Evolutionary conservation across 2,797 vertebrate species (phyloP).

Genomic region (Argya squamiceps): DNA sequence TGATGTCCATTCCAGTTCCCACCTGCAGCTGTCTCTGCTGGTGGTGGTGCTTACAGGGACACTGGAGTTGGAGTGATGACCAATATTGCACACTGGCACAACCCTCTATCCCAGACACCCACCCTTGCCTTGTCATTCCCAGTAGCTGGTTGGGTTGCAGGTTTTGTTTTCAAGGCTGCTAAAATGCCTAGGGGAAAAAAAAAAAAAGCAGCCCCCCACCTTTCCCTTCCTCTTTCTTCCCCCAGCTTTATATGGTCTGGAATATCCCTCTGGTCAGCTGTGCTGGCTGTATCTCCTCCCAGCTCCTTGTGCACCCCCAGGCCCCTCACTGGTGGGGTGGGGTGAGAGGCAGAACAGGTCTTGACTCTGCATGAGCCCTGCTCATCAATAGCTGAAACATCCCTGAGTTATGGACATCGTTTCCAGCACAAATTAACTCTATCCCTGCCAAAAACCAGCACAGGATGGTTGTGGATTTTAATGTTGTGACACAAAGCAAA

Average conservation of each 20-base stretch:
- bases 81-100: background rate
- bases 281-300: background rate
- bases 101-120: background rate
- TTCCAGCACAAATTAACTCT: background rate
- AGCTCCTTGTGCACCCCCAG: background rate
- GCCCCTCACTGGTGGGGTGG: background rate
- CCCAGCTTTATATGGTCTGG: background rate
- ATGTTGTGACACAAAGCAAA: background rate
- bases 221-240: background rate
- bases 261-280: background rate
- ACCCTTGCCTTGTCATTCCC: background rate
- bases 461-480: background rate
- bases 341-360: background rate
- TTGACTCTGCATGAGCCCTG: background rate
- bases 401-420: fast-evolving
- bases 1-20: background rate
- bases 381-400: background rate
- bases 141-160: background rate
- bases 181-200: background rate
- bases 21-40: background rate
- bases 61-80: background rate
- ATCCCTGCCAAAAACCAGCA: background rate
- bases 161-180: background rate
- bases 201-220: background rate
- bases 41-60: background rate